Conservation (phyloP, 2,113 vertebrate genomes). For the Anolis carolinensis region DNA sequence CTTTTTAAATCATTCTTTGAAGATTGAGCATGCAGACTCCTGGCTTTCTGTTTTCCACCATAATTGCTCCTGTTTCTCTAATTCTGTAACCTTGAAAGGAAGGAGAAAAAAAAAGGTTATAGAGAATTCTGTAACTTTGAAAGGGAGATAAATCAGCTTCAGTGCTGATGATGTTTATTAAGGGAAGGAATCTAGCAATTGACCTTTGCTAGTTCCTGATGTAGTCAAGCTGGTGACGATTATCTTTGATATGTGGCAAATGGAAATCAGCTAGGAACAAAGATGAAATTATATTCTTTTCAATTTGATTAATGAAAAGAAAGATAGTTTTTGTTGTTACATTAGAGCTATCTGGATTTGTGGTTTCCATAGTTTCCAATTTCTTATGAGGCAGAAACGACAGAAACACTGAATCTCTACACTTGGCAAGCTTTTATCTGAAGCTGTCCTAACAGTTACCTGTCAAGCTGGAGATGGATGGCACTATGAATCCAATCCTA, state of each 20-base stretch:
- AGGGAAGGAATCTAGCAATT: background rate
- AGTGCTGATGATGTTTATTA: background rate
- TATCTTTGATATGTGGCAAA: slow-evolving; percentile 12
- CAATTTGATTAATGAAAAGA: slow-evolving; percentile 21
- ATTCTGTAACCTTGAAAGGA: background rate
- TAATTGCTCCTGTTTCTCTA: background rate
- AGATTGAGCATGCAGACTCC: background rate
- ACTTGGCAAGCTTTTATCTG: background rate
- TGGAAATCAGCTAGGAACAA: background rate
- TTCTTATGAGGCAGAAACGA: slow-evolving; percentile 13
- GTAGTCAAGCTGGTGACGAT: background rate
- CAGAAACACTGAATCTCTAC: slow-evolving; percentile 4
- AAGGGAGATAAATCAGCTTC: slow-evolving; percentile 1
- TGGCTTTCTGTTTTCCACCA: background rate
- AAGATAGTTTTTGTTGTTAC: background rate
- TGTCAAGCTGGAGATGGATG: background rate
- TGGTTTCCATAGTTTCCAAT: slow-evolving; percentile 31
- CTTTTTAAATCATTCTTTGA: background rate
- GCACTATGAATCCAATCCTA: background rate
- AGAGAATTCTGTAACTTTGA: background rate
- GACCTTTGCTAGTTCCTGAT: background rate
- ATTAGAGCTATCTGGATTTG: background rate
- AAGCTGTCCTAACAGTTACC: background rate
- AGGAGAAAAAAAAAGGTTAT: background rate
- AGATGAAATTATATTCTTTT: slow-evolving; percentile 13